Base-by-base conservation (phyloP, 1,140 invertebrate species). In the Dendrolimus kikuchii region DNA sequence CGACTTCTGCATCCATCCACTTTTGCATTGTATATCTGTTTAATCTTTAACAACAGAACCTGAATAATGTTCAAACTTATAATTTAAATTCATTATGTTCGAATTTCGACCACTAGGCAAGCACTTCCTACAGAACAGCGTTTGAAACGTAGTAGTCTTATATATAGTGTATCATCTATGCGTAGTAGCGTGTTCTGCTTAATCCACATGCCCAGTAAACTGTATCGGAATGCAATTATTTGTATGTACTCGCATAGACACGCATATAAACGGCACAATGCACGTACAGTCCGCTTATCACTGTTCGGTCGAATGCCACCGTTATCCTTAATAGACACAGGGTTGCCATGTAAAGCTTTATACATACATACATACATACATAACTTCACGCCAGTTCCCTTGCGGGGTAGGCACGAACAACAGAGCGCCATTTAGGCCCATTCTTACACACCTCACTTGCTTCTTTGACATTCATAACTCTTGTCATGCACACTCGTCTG, bases 321-420 rank as follows among this genome's bases (percentile, higher is more conserved):
- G 63, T 59, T 65, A 65, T 57, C 55, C 58, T 53, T 43, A 37
- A 23, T 41, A 51, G n/a, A 62, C 59, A 59, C 52, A 64, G 70
- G 59, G 49, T 57, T 60, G 62, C 59, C 62, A 51, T 42, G n/a
- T 6, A 8, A 8, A 45, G 7, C 23, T 23, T 23, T 23, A 23
- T 23, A 23, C n/a, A n/a, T n/a, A n/a, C n/a, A n/a, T n/a, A n/a
- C n/a, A n/a, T n/a, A n/a, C n/a, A n/a, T n/a, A n/a, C n/a, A n/a
- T n/a, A n/a, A n/a, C n/a, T n/a, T n/a, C n/a, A n/a, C n/a, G n/a
- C n/a, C n/a, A n/a, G n/a, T n/a, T n/a, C n/a, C n/a, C n/a, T n/a
- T n/a, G n/a, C n/a, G n/a, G n/a, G n/a, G n/a, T n/a, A n/a, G n/a
- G n/a, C n/a, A n/a, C n/a, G n/a, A n/a, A n/a, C n/a, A n/a, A n/a